Conservation (phyloP, 2,797 vertebrate genomes). For the Nyctalus aviator region DNA sequence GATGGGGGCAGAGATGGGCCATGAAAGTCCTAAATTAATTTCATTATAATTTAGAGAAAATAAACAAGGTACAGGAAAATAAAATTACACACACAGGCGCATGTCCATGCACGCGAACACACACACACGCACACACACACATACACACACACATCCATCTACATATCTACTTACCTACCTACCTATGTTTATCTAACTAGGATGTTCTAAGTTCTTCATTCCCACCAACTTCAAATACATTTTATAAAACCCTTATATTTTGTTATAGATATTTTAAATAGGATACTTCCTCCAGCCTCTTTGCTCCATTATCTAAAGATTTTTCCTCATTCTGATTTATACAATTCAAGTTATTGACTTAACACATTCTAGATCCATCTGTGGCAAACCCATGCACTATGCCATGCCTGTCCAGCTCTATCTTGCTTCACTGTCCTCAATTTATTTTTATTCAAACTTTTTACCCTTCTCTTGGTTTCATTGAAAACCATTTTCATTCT, state of each 20-base stretch:
- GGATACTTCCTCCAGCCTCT: neutral
- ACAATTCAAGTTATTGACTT: neutral
- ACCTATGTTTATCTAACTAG: neutral
- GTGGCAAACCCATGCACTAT: neutral
- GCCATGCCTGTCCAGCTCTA: neutral
- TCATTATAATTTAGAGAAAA: neutral
- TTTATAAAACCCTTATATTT: neutral
- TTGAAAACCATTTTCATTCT: neutral
- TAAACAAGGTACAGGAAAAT: neutral
- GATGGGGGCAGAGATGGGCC: neutral
- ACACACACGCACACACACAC: neutral
- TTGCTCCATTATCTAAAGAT: neutral
- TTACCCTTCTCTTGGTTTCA: neutral
- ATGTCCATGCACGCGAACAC: neutral
- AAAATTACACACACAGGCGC: neutral
- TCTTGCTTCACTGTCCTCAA: neutral
- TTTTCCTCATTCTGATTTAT: neutral
- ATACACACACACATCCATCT: neutral
- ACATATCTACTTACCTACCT: neutral
- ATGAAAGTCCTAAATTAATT: neutral
- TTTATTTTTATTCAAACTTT: neutral
- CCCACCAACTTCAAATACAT: neutral
- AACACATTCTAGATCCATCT: neutral
- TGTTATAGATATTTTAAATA: neutral
- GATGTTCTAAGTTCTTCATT: neutral